These are phyloP conservation scores for Cantharis rustica DNA, from an alignment of 2,888 invertebrate genomes.

Conservation along the genomic window DNA sequence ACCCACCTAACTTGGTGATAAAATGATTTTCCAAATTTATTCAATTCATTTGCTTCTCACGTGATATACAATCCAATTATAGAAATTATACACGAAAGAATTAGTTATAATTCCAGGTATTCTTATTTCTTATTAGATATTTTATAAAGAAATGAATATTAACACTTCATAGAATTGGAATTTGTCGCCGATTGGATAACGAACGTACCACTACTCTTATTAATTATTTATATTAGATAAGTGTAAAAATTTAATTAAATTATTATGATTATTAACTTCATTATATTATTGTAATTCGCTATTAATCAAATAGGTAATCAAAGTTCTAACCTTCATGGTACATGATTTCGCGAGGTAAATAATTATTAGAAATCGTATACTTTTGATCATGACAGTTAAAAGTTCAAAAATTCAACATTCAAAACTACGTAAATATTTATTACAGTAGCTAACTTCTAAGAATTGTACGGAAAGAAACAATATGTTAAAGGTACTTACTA, in stretches of 20 bases:
- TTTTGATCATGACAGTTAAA: not conserved
- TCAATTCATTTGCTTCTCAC: no score
- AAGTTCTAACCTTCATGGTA: not conserved
- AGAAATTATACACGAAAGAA: not conserved
- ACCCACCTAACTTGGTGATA: not conserved
- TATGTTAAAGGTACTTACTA: slow-evolving; percentile 19
- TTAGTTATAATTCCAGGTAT: not conserved
- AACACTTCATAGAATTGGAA: not conserved
- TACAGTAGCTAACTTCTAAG: not conserved
- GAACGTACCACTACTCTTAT: not conserved
- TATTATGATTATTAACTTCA: not conserved
- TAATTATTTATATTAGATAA: not conserved
- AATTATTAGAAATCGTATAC: not conserved
- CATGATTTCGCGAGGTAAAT: not conserved
- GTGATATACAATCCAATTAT: not conserved
- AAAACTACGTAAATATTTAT: not conserved
- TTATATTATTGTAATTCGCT: not conserved
- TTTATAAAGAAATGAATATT: not conserved
- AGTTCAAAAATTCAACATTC: not conserved
- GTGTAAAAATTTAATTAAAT: not conserved
- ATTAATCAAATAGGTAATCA: not conserved
- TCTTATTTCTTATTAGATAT: no score
- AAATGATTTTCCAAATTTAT: no score
- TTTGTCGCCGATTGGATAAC: not conserved
- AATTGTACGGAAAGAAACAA: not conserved